phyloP scores from a whole-genome alignment of 2,113 vertebrate species.

The Oreotrochilus melanogaster region DNA sequence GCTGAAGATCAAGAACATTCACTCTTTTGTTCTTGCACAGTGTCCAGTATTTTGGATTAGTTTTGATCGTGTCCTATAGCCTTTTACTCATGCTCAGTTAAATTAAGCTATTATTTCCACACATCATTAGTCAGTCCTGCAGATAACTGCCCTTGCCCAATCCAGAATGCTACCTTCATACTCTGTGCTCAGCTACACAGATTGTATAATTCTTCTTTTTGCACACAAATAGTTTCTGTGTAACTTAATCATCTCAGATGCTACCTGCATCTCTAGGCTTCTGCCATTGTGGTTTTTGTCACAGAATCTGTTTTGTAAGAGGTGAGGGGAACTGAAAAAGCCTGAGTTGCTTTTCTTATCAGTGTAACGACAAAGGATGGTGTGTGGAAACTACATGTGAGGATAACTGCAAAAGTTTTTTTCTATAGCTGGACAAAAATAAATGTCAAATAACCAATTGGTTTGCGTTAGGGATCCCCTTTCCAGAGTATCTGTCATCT shows the following conservation, averaged over 20 bases:
- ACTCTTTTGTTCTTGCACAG: neutral
- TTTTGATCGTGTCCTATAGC: neutral
- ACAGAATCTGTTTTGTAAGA: neutral
- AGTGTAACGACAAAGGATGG: neutral
- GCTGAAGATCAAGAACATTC: neutral
- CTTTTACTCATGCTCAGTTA: neutral
- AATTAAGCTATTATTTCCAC: neutral
- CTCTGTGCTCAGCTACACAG: neutral
- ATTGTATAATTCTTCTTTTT: neutral
- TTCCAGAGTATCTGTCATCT: neutral
- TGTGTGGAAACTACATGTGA: neutral
- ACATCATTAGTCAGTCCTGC: neutral
- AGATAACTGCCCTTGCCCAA: neutral
- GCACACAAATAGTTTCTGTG: neutral
- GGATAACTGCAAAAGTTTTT: neutral
- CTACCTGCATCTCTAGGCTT: neutral
- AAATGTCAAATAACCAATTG: neutral
- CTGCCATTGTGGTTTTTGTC: neutral
- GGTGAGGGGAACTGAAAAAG: neutral
- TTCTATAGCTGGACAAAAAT: neutral
- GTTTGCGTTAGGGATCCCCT: neutral
- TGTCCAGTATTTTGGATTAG: neutral
- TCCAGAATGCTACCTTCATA: rapidly evolving
- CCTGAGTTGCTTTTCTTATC: neutral
- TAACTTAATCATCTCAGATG: neutral